Percentiles rank a stretch among this genome's conserved stretches.
These are phyloP conservation scores for Temnothorax unifasciatus DNA, from an alignment of 2,888 invertebrate genomes.

Conservation along the genomic window DNA sequence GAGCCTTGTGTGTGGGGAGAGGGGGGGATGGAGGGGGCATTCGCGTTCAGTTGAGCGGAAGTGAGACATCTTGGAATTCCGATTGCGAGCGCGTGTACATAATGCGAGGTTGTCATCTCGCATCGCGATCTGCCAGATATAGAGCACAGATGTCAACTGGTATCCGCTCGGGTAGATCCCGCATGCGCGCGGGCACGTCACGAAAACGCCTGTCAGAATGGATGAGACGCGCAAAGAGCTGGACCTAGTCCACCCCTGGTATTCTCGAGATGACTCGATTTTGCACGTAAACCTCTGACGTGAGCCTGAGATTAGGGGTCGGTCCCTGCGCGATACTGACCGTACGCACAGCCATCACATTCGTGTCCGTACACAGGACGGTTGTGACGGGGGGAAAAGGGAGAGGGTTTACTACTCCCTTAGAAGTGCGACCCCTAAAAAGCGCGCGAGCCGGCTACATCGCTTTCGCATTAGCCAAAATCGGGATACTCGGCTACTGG, in stretches of 20 bases:
- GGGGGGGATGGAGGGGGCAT: background rate
- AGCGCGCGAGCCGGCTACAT: slow-evolving; percentile 60
- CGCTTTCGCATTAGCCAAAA: slow-evolving; percentile 72
- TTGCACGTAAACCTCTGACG: slow-evolving; percentile 11
- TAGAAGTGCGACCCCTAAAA: slow-evolving; percentile 37
- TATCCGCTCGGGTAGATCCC: background rate
- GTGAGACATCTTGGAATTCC: background rate
- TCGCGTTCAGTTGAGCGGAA: slow-evolving; percentile 7
- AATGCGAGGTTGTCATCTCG: slow-evolving; percentile 29
- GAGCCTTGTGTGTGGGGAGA: background rate
- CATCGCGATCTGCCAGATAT: background rate
- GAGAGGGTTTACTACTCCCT: background rate
- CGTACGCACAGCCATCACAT: slow-evolving; percentile 21
- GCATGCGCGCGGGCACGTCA: background rate
- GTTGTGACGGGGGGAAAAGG: too few relatives aligned
- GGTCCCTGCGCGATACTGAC: slow-evolving; percentile 18
- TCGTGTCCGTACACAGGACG: background rate
- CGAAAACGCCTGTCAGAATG: background rate
- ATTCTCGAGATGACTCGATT: slow-evolving; percentile 27
- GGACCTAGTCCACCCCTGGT: background rate
- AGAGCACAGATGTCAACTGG: background rate
- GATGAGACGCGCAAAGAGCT: background rate
- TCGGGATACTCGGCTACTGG: slow-evolving; percentile 39
- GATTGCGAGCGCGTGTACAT: background rate
- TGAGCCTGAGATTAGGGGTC: slow-evolving; percentile 10